Conservation (phyloP, 1,140 invertebrate genomes). For the Caenorhabditis tropicalis region DNA sequence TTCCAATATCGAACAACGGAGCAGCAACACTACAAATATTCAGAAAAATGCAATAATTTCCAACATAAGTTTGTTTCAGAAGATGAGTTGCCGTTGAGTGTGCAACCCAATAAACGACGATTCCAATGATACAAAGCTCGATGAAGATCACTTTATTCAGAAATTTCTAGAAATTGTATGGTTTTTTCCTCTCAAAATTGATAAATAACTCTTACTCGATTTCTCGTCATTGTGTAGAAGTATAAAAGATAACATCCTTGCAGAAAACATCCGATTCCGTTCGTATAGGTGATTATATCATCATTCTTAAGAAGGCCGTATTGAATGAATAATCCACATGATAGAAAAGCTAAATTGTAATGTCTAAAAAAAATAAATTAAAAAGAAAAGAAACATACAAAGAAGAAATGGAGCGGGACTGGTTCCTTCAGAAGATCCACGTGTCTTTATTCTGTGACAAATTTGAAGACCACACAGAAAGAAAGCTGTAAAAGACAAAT, state of each 20-base stretch:
- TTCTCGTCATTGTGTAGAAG: slow-evolving; percentile 66
- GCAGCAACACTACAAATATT: slow-evolving; percentile 65
- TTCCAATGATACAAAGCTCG: slow-evolving; percentile 53
- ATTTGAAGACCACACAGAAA: slow-evolving; percentile 52
- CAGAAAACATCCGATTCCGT: slow-evolving; percentile 63
- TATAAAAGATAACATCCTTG: slow-evolving; percentile 66
- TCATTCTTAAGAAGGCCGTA: slow-evolving; percentile 10
- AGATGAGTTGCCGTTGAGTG: slow-evolving; percentile 9
- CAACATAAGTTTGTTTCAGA: background rate
- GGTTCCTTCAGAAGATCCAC: slow-evolving; percentile 34
- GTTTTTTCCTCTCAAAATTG: background rate
- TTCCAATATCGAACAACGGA: slow-evolving; percentile 59
- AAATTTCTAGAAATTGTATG: slow-evolving; percentile 55
- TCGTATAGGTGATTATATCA: slow-evolving; percentile 36
- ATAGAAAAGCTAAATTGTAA: background rate
- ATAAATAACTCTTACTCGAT: slow-evolving; percentile 56
- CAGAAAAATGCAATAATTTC: slow-evolving; percentile 65
- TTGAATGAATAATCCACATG: slow-evolving; percentile 24
- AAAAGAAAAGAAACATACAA: background rate
- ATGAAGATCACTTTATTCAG: slow-evolving; percentile 58
- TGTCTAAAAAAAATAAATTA: background rate
- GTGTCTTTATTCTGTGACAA: slow-evolving; percentile 38
- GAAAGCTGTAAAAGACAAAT: background rate
- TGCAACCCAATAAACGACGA: slow-evolving; percentile 56
- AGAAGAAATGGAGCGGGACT: slow-evolving; percentile 41